phyloP scores from a whole-genome alignment of 1,140 invertebrate species.

The Asobara japonica region DNA sequence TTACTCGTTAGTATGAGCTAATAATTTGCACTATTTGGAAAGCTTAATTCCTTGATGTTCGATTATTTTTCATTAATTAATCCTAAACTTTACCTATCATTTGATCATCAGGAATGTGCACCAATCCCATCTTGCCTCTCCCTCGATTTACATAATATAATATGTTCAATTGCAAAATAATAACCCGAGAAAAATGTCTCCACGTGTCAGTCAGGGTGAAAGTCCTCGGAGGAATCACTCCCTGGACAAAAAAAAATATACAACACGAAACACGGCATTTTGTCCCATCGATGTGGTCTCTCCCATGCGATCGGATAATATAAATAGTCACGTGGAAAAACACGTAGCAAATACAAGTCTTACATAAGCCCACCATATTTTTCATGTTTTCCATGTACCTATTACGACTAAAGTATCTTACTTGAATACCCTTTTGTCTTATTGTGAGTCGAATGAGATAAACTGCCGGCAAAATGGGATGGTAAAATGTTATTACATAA shows the following conservation, averaged over 20 bases:
- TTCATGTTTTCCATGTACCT: constrained; percentile 5
- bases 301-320: constrained; percentile 10
- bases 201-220: constrained; percentile 12
- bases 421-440: not conserved
- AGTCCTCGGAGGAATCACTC: not conserved
- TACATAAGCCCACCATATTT: not conserved
- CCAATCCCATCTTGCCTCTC: no score
- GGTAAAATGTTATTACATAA: constrained; percentile 9
- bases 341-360: not conserved
- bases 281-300: constrained; percentile 1
- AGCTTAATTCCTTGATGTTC: no score
- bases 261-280: not conserved
- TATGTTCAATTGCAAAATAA: not conserved
- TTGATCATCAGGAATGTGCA: no score
- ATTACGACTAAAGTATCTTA: constrained; percentile 7
- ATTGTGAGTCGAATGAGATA: constrained; percentile 4
- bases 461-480: constrained; percentile 1
- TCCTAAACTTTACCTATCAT: no score
- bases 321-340: constrained; percentile 5
- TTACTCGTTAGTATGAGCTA: no score
- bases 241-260: not conserved
- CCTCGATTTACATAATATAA: no score
- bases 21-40: no score
- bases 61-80: no score
- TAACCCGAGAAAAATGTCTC: not conserved